Evolutionary conservation across 2,113 vertebrate genomes (phyloP).

Genomic region (Cariama cristata): DNA sequence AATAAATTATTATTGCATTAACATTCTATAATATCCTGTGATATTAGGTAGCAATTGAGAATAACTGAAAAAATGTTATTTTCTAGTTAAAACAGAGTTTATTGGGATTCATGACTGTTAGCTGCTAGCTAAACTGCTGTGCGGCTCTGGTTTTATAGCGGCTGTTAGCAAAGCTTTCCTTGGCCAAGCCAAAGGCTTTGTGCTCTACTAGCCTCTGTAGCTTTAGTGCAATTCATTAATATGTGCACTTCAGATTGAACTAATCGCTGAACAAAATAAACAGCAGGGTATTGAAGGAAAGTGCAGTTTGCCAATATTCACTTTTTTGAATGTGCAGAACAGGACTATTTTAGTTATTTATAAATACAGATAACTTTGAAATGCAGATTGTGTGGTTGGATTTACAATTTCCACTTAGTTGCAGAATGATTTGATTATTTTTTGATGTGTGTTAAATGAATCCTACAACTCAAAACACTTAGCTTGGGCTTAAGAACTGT

Average conservation of each 20-base stretch:
- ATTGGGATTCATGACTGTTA: not conserved
- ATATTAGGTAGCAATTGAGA: not conserved
- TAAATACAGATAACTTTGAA: slow-evolving; percentile 3
- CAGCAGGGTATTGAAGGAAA: not conserved
- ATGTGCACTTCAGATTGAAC: slow-evolving; percentile 27
- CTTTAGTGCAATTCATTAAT: slow-evolving; percentile 29
- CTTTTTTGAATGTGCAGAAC: too few species aligned
- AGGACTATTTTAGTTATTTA: slow-evolving; percentile 26
- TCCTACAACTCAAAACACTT: not conserved
- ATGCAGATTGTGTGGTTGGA: not conserved
- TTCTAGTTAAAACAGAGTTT: not conserved
- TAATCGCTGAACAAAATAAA: slow-evolving; percentile 43
- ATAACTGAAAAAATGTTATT: not conserved
- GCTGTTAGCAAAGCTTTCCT: not conserved
- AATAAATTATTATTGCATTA: not conserved
- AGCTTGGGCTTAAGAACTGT: not conserved
- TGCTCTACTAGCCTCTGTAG: not conserved
- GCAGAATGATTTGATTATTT: slow-evolving; percentile 9
- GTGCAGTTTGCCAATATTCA: too few species aligned
- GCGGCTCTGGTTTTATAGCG: not conserved
- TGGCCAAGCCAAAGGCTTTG: not conserved
- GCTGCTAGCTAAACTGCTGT: not conserved
- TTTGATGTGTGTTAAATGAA: slow-evolving; percentile 7
- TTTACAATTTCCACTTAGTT: slow-evolving; percentile 37
- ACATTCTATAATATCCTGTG: not conserved